Conservation (phyloP, 2,113 vertebrate species). For the Sus scrofa region DNA sequence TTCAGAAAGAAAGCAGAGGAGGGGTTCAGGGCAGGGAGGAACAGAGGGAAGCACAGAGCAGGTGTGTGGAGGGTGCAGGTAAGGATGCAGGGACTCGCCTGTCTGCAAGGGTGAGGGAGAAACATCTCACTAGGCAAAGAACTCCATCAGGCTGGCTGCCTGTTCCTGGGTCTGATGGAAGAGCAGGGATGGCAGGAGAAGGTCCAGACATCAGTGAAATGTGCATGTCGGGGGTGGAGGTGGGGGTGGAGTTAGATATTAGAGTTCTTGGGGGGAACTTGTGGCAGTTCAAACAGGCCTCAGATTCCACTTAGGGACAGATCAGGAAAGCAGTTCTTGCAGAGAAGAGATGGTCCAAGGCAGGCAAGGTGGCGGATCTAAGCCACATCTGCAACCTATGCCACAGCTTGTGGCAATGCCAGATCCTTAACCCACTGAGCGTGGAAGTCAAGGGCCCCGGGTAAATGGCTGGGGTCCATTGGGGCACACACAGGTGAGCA, state of each 20-base stretch:
- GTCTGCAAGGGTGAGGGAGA: neutral
- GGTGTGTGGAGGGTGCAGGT: too few species aligned
- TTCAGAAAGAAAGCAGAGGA: neutral
- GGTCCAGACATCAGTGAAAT: neutral
- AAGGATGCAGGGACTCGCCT: neutral
- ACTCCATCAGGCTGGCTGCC: neutral
- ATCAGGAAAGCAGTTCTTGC: neutral
- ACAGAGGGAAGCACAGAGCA: neutral
- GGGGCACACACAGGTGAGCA: neutral
- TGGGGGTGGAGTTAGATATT: neutral
- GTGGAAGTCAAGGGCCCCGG: neutral
- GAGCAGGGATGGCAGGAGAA: neutral
- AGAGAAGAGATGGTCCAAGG: neutral
- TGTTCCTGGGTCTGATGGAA: neutral
- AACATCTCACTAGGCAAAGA: neutral
- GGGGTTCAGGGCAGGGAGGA: too few species aligned
- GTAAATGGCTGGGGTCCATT: neutral
- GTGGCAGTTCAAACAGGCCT: neutral
- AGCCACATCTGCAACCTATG: too few species aligned
- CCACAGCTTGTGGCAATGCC: too few species aligned
- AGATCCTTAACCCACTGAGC: too few species aligned
- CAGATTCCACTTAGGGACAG: neutral
- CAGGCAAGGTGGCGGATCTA: neutral
- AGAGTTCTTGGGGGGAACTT: neutral
- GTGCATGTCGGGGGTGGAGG: accelerated